These are phyloP conservation scores for Rhodophaea formosa DNA, from an alignment of 2,888 invertebrate species.

Conservation along the genomic window DNA sequence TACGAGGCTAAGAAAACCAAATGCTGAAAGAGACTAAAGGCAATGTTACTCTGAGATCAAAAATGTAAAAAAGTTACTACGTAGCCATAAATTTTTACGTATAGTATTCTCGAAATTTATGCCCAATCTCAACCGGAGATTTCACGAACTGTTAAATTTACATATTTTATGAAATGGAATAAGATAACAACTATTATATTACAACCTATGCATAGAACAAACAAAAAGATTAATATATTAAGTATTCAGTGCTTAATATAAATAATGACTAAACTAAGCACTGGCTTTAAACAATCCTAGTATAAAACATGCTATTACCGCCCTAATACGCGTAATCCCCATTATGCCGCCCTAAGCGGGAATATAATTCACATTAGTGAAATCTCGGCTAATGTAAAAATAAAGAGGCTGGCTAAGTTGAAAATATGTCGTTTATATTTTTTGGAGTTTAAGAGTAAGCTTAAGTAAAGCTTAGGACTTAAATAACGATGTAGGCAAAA, in stretches of 20 bases:
- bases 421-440: background rate
- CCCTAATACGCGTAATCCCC: conserved; percentile 1
- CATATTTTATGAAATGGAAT: no score
- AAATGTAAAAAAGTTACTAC: no score
- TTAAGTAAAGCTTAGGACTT: no score
- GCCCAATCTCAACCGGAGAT: no score
- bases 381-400: conserved; percentile 1
- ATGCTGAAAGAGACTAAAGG: no score
- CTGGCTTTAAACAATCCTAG: background rate
- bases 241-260: background rate
- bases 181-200: no score
- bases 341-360: background rate
- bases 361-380: conserved; percentile 10
- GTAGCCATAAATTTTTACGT: no score
- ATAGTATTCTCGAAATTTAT: no score
- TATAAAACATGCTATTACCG: background rate
- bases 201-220: background rate
- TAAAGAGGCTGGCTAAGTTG: background rate
- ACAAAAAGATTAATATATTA: background rate
- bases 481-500: no score
- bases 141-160: no score
- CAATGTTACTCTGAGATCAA: no score
- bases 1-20: no score
- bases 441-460: background rate
- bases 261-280: background rate